Base-by-base conservation (phyloP, 2,113 vertebrate species). In the Phaetusa simplex region DNA sequence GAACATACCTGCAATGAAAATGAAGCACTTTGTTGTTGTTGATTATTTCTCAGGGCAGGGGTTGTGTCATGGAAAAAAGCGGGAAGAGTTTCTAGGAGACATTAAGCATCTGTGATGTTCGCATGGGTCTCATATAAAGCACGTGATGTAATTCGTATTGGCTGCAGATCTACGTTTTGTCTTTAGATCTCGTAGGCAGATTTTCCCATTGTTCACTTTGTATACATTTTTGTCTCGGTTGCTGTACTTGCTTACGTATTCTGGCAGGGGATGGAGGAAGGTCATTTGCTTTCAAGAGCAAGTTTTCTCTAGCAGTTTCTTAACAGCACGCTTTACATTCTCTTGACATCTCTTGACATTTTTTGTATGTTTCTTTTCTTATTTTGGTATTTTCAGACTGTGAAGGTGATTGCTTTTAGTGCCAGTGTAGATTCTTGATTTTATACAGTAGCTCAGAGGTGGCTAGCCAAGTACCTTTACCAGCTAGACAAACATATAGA, bases 51-150 rank as follows among this genome's bases (percentile, higher is more conserved):
- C 61, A 84, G 71, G 23, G 86, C 85, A 47, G 95, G 88, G 82
- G 67, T 95, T 97, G 53, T 93, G 71, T 97, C 95, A 90, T 47
- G 82, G 93, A 91, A 74, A 45, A 92, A 95, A 92, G 40, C 7
- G 6, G 21, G 84, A 97, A 95, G 94, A 93, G 43, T 88, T 96
- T 97, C 93, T 94, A 97, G 87, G 79, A 58, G n/a, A 96, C 86
- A 97, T 97, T 91, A 95, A 96, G 93, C 80, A 40, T 97, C 76
- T 95, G 92, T 96, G 95, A 93, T 95, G 80, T 94, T 95, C 95
- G 95, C 93, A 50, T 93, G 86, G 72, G 19, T 95, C 94, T 97
- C 59, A 21, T 85, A 72, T 72, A 94, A 93, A 89, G 62, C 47
- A 40, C 76, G 85, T 96, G 96, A 95, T 88, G 77, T 95, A 73